Base-by-base conservation (phyloP, 2,797 vertebrate genomes). In the Cuniculus paca region DNA sequence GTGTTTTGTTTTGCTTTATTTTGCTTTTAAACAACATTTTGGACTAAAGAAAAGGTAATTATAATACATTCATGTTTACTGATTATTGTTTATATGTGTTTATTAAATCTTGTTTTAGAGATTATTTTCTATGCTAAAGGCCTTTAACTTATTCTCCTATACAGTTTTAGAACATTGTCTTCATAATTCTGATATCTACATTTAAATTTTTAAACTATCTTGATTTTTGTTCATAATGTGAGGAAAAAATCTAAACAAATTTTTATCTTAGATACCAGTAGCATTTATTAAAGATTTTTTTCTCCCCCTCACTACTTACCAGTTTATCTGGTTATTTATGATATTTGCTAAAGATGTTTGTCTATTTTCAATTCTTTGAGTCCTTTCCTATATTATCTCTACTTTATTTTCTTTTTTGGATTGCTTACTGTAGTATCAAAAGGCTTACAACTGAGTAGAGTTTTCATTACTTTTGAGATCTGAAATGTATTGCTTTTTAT, bases 41-140 rank as follows among this genome's bases (percentile, higher is more conserved):
- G 6, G 13, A 58, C 20, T 90, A 74, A 60, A 39, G 19, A 56
- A 81, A 58, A 34, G 34, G 39, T 83, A 83, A 81, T 74, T 93
- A 79, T 52, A 63, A 58, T 77, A 52, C 39, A 72, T 75, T 89
- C 6, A 39, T n/a, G 50, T 82, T 63, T 89, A 82, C 20, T 63
- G 13, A 80, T 75, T 56, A 54, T 36, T 36, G n/a, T 36, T 79
- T 2, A 10, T 36, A 22, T 82, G 48, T 6, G 58, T 75, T 50
- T 84, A 2, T 96, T 82, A 82, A 58, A 16, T 54, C 2, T 86
- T 78, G 1, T 68, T 72, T 58, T 68, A 74, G 8, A 84, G 50
- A 70, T 79, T 90, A 54, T 36, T 89, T 61, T 94, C 70, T 50
- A 74, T 84, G 17, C n/a, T 20, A 77, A 70, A 60, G 24, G 13